Evolutionary conservation across 2,888 invertebrate genomes (phyloP).

Genomic region (Lobophora halterata): DNA sequence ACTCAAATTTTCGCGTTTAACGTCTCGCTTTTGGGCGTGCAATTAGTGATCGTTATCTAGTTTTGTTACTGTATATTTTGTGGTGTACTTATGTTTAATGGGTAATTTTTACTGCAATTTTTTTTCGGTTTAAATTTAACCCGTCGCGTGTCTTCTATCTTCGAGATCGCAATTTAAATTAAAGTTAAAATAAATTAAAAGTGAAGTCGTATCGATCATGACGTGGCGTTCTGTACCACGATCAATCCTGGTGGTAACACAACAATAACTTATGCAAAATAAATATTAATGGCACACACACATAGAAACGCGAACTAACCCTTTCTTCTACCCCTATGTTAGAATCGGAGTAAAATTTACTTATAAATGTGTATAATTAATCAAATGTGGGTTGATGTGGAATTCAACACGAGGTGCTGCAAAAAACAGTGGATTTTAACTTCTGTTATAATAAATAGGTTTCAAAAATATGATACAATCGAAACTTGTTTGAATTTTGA

Average conservation of each 20-base stretch:
- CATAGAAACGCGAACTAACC: conserved; percentile 53
- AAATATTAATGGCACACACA: conserved; percentile 69
- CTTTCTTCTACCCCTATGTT: conserved; percentile 64
- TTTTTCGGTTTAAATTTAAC: conserved; percentile 13
- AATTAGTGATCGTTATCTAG: conserved; percentile 72
- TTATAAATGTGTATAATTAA: conserved; percentile 79
- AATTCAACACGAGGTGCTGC: conserved; percentile 23
- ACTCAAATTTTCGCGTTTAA: conserved; percentile 70
- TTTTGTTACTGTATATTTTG: conserved; percentile 47
- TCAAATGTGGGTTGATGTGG: conserved; percentile 43
- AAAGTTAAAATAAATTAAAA: conserved; percentile 7
- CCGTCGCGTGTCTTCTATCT: conserved; percentile 15
- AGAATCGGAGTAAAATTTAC: conserved; percentile 61
- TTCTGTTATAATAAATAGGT: conserved; percentile 14
- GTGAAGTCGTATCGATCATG: conserved; percentile 18
- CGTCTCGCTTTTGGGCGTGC: conserved; percentile 63
- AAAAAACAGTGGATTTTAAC: conserved; percentile 27
- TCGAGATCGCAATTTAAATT: background rate
- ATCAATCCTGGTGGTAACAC: conserved; percentile 44
- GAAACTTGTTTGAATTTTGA: too few relatives aligned
- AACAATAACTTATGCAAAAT: conserved; percentile 63
- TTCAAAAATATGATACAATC: too few relatives aligned
- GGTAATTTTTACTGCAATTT: conserved; percentile 23
- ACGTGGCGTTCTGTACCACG: conserved; percentile 32
- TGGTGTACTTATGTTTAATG: conserved; percentile 26